Conservation (phyloP, 2,113 vertebrate genomes). For the Psephotus haematonotus region DNA sequence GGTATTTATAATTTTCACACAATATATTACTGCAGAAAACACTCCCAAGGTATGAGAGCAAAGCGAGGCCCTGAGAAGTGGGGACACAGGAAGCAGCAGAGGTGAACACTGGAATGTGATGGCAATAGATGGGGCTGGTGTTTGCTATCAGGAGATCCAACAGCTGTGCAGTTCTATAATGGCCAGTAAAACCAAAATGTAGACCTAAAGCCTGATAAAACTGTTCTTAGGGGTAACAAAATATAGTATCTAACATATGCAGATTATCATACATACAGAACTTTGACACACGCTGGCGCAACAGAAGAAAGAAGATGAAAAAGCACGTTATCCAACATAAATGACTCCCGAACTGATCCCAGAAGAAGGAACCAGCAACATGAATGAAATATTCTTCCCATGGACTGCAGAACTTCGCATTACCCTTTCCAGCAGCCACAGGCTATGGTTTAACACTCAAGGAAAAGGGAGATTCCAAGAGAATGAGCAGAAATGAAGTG, state of each 20-base stretch:
- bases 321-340: neutral
- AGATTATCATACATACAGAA: neutral
- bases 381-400: neutral
- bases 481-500: neutral
- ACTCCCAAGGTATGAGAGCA: neutral
- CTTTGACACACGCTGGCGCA: neutral
- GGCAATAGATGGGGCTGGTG: neutral
- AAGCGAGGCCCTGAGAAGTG: accelerated
- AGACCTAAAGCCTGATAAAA: neutral
- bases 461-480: neutral
- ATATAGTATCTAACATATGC: accelerated
- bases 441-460: neutral
- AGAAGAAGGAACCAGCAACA: neutral
- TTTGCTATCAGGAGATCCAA: neutral
- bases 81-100: neutral
- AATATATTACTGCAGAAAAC: neutral
- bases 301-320: neutral
- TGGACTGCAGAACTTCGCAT: accelerated
- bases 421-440: neutral
- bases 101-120: neutral
- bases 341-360: neutral
- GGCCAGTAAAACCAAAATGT: neutral
- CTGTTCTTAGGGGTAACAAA: neutral
- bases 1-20: neutral
- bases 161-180: neutral